Evolutionary conservation across 1,140 invertebrate species (phyloP).

Genomic region (Drosophila takahashii): DNA sequence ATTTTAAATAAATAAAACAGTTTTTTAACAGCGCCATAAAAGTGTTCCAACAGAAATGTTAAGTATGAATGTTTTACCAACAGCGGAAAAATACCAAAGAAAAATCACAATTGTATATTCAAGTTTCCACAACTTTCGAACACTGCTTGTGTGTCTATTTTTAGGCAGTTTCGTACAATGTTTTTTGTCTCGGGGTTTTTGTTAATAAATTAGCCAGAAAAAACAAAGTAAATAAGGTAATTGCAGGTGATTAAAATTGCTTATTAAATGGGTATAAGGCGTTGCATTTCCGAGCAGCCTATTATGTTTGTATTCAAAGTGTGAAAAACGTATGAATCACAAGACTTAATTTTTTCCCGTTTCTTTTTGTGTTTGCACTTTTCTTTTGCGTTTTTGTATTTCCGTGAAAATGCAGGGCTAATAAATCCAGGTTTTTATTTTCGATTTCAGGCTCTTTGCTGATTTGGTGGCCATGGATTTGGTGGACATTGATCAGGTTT

Average conservation of each 20-base stretch:
- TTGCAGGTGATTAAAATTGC: background rate
- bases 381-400: slow-evolving; percentile 30
- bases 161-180: slow-evolving; percentile 13
- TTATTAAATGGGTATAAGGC: background rate
- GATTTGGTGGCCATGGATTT: slow-evolving; percentile 74
- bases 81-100: too few species aligned
- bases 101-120: background rate
- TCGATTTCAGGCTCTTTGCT: slow-evolving; percentile 38
- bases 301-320: background rate
- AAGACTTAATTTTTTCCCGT: slow-evolving; percentile 27
- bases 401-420: slow-evolving; percentile 23
- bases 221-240: slow-evolving; percentile 18
- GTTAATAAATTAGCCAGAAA: slow-evolving; percentile 14
- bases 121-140: background rate
- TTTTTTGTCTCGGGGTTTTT: slow-evolving; percentile 9
- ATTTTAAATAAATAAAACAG: too few species aligned
- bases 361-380: slow-evolving; percentile 10
- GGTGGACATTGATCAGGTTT: slow-evolving; percentile 94
- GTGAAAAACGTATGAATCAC: slow-evolving; percentile 2
- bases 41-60: too few species aligned
- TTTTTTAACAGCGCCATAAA: too few species aligned
- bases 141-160: background rate
- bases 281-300: background rate
- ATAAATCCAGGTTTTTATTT: slow-evolving; percentile 13
- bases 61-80: too few species aligned